A percentile compares a stretch with the other conserved stretches of the same genome.
Conservation (phyloP, 2,888 invertebrate species). For the Alentia gelatinosa region DNA sequence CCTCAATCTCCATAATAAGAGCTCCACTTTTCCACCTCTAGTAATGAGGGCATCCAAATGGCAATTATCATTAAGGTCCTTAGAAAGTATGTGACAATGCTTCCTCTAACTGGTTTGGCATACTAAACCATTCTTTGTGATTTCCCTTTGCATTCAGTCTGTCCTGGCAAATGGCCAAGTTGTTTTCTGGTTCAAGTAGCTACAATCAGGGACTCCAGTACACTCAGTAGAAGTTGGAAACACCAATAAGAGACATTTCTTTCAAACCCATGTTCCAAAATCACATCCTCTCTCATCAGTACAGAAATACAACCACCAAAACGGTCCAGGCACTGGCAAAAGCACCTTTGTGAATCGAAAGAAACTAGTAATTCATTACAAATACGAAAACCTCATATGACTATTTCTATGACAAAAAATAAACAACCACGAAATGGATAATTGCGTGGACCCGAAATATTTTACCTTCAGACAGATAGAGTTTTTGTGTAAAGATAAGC, state of each 20-base stretch:
- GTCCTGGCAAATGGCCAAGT: not conserved
- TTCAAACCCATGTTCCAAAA: not conserved
- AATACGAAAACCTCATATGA: too few species aligned
- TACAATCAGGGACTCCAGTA: not conserved
- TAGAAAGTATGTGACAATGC: too few species aligned
- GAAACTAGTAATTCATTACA: too few species aligned
- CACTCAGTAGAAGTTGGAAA: not conserved
- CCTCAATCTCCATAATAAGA: not conserved
- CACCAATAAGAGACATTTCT: too few species aligned
- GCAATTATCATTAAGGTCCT: not conserved
- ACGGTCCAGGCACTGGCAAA: not conserved
- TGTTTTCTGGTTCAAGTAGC: conserved; percentile 37
- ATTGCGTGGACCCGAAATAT: too few species aligned
- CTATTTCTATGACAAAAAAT: too few species aligned
- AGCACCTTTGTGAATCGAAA: too few species aligned
- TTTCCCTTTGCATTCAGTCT: not conserved
- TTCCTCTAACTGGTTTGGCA: not conserved
- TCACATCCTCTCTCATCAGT: not conserved
- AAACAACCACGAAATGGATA: too few species aligned
- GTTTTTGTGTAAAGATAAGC: too few species aligned
- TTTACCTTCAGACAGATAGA: too few species aligned
- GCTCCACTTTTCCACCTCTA: not conserved
- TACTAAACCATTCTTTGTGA: too few species aligned
- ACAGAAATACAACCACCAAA: not conserved
- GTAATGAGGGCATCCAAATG: not conserved